A percentile compares a stretch with the other conserved stretches of the same genome.
These are phyloP conservation scores for Labeo calbasu DNA, from an alignment of 2,797 vertebrate species.

Conservation along the genomic window DNA sequence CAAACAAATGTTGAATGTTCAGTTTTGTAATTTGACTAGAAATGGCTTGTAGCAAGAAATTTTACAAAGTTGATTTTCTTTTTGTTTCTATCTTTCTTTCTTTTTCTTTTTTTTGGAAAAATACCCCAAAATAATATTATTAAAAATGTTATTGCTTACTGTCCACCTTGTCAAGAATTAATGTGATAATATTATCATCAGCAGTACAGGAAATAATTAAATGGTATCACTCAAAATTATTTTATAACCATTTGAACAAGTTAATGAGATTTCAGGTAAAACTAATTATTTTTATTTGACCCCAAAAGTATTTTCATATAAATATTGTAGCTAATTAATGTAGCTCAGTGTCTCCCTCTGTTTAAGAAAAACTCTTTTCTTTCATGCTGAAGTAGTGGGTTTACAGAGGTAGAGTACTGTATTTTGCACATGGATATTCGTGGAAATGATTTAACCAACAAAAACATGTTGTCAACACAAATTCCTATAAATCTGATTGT, in stretches of 20 bases:
- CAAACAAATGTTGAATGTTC: background rate
- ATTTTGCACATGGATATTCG: background rate
- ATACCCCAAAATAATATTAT: background rate
- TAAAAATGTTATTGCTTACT: background rate
- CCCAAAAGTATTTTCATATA: background rate
- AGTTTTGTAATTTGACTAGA: conserved; percentile 13
- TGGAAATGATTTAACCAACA: conserved; percentile 6
- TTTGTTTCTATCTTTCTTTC: background rate
- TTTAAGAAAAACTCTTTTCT: background rate
- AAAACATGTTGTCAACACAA: background rate
- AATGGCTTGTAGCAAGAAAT: background rate
- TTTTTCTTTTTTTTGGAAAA: background rate
- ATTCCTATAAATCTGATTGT: background rate
- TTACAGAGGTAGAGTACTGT: conserved; percentile 19
- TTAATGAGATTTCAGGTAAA: background rate
- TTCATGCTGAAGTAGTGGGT: background rate
- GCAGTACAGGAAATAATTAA: background rate
- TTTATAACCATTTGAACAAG: background rate
- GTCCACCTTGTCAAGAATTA: background rate
- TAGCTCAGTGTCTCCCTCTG: background rate
- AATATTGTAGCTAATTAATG: background rate
- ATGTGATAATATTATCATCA: background rate
- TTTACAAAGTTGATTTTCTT: background rate
- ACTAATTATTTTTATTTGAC: background rate
- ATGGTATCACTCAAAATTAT: background rate